These are phyloP conservation scores for Epinephelus moara DNA, from an alignment of 2,113 vertebrate species.

Conservation along the genomic window DNA sequence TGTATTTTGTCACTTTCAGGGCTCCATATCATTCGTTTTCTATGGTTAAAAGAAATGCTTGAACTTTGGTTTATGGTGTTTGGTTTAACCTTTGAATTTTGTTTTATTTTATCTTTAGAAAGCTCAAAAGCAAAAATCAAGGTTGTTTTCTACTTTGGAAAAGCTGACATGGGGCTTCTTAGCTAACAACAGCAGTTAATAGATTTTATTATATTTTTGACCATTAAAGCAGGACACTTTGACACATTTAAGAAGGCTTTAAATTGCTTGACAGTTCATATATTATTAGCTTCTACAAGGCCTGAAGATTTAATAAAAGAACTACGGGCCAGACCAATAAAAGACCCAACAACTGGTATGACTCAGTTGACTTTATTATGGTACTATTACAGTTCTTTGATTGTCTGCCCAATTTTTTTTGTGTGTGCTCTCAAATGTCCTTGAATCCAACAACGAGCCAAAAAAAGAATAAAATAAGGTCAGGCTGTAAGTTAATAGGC, in stretches of 20 bases:
- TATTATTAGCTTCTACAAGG: slow-evolving; percentile 26
- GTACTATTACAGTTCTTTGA: slow-evolving; percentile 23
- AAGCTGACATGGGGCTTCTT: slow-evolving; percentile 1
- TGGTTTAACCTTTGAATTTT: background rate
- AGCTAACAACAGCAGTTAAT: slow-evolving; percentile 23
- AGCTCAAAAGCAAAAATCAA: background rate
- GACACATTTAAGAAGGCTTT: slow-evolving; percentile 24
- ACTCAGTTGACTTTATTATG: slow-evolving; percentile 47
- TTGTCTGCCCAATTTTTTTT: slow-evolving; percentile 10
- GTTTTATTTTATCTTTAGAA: background rate
- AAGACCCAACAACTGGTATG: slow-evolving; percentile 32
- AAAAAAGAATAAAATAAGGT: slow-evolving; percentile 38
- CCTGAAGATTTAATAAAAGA: slow-evolving; percentile 47
- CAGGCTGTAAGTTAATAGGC: slow-evolving; percentile 39
- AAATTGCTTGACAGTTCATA: slow-evolving; percentile 37
- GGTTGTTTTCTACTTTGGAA: slow-evolving; percentile 6
- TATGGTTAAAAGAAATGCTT: background rate
- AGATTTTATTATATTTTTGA: slow-evolving; percentile 38
- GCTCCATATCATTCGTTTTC: background rate
- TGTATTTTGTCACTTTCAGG: background rate
- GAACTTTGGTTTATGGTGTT: background rate
- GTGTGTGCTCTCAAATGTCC: slow-evolving; percentile 32
- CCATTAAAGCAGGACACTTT: slow-evolving; percentile 7
- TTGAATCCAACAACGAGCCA: slow-evolving; percentile 28
- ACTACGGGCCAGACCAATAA: slow-evolving; percentile 52